Evolutionary conservation across 2,113 vertebrate genomes (phyloP), one percentile per base, ranked within the genome.

Genomic region (Phocoena sinus): DNA sequence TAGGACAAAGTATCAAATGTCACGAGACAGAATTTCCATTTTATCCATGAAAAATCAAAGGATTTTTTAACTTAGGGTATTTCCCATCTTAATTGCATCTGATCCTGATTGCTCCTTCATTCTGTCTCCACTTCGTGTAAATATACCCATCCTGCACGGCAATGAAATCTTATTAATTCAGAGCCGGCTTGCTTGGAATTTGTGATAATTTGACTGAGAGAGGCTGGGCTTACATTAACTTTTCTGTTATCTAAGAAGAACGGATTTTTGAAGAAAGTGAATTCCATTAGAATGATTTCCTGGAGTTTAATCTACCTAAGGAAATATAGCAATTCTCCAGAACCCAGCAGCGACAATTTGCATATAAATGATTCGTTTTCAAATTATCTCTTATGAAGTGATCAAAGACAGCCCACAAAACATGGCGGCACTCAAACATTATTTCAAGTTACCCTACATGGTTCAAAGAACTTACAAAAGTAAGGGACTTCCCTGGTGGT

Each of bases 1-100:
- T 97, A 97, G 70, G 65, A 87, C 25, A 84, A 77, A 84, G 73
- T 80, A 97, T 97, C 94, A 62, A 94, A 89, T 97, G 83, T 95
- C 96, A 67, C 89, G 87, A 96, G 94, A 96, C 81, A 94, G 94
- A 96, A 94, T 98, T 97, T 97, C 97, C 90, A 94, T 89, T 95
- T 96, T 96, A 95, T 47, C 89, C 95, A 90, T 73, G 94, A 80
- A 95, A 95, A 53, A 96, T 92, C 89, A 97, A 97, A 97, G 90
- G 50, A 58, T 79, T 95, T 92, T 97, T 93, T 63, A 89, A 73
- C 65, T 93, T 80, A 82, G n/a, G 38, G 65, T 77, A 96, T 94
- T 97, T 90, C 87, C 95, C 33, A 20, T 90, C 84, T 92, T 92
- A 94, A 96, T 85, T 94, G 70, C 92, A 81, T 96, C 83, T 85